Evolutionary conservation across 1,140 invertebrate species (phyloP).

Genomic region (Linepithema humile): DNA sequence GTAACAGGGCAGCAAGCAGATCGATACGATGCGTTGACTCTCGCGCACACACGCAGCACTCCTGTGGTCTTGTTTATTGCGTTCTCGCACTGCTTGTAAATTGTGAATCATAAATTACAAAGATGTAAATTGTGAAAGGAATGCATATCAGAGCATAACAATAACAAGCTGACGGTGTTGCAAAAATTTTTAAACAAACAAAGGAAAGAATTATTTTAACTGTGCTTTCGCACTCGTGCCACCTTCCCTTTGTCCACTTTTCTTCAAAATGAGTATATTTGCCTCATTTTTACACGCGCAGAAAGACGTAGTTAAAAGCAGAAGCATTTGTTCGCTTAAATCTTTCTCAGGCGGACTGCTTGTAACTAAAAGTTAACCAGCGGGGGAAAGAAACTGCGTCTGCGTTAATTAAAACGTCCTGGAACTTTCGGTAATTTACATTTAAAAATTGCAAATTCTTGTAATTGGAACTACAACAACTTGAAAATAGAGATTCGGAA

Average conservation of each 20-base stretch:
- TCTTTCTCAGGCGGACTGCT: slow-evolving; percentile 4
- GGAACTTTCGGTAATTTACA: slow-evolving; percentile 15
- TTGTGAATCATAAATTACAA: too few relatives aligned
- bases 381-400: background rate
- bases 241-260: background rate
- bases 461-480: background rate
- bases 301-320: background rate
- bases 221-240: background rate
- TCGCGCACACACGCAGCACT: background rate
- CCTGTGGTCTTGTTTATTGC: background rate
- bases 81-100: background rate
- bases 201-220: background rate
- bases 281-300: background rate
- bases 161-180: background rate
- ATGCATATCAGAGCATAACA: background rate
- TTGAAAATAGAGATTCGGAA: too few relatives aligned
- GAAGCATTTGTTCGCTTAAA: background rate
- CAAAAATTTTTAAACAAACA: too few relatives aligned
- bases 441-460: background rate
- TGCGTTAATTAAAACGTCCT: slow-evolving; percentile 46
- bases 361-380: slow-evolving; percentile 44
- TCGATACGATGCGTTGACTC: slow-evolving; percentile 36
- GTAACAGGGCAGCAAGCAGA: slow-evolving; percentile 67
- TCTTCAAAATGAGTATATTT: background rate
- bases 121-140: too few relatives aligned